These are phyloP conservation scores for Ephydatia muelleri DNA, from an alignment of 37 sponge, comb jelly and placozoan genomes.

Conservation along the genomic window DNA sequence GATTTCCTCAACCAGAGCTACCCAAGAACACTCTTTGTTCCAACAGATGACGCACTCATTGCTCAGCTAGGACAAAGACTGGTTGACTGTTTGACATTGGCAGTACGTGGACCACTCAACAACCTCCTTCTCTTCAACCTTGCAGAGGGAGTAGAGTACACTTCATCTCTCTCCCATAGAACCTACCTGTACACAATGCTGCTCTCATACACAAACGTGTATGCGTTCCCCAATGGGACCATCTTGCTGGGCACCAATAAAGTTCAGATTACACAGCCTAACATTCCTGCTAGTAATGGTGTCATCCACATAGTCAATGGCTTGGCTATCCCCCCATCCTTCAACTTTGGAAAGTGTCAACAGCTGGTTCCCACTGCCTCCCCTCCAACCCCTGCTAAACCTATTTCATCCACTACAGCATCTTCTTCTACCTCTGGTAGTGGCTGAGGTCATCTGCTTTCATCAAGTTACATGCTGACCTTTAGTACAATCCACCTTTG, in stretches of 20 bases:
- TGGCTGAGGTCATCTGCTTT: no score
- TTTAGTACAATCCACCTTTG: no score
- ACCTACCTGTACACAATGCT: constrained; percentile 12
- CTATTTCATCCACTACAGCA: no score
- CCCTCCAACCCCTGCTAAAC: constrained; percentile 21
- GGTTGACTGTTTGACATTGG: constrained; percentile 19
- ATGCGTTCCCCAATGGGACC: not conserved
- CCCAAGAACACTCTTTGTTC: constrained; percentile 7
- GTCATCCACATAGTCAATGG: constrained; percentile 41
- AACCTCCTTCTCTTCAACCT: constrained; percentile 46
- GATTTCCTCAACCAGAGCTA: not conserved
- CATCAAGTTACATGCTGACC: no score
- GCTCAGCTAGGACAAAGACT: constrained; percentile 13
- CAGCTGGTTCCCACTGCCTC: constrained; percentile 35
- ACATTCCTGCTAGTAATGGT: constrained; percentile 57
- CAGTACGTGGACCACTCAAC: constrained; percentile 30
- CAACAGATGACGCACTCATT: constrained; percentile 2
- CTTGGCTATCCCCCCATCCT: constrained; percentile 16
- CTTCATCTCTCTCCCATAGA: constrained; percentile 21
- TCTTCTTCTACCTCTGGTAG: no score
- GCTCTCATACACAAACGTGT: not conserved
- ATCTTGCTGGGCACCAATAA: not conserved
- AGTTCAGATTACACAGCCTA: not conserved
- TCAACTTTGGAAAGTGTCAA: constrained; percentile 29
- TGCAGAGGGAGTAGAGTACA: constrained; percentile 25